Evolutionary conservation across 2,888 invertebrate species (phyloP), one percentile per base, ranked within the genome.

Genomic region (Meteorus colon): DNA sequence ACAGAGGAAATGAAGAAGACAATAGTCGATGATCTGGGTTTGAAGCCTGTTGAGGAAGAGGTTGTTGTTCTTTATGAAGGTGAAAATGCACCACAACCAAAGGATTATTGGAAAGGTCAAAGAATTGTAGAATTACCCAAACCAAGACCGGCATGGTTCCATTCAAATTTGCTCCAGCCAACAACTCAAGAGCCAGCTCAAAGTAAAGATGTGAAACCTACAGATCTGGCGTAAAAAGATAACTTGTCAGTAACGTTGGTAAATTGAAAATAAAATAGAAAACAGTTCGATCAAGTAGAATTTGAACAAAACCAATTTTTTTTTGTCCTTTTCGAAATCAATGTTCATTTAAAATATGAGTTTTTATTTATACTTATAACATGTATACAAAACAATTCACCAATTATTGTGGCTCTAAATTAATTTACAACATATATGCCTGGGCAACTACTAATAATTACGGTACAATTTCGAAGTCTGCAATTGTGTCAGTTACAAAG

Each of bases 101-200:
- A 79, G 31, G 73, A 86, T 45, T 90, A 86, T 80, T 90, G 88
- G 89, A 86, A 91, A 85, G 90, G 90, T 0, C 96, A 96, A 90
- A 92, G 95, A 82, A 92, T 98, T 79, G 93, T 98, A 19, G 97
- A 98, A 91, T 93, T 97, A 92, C 92, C 95, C 66, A 97, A 96
- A 87, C 92, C 94, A 75, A 92, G 97, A 79, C 98, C 98, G 4
- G 90, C 93, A 59, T 98, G 97, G 97, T 98, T 97, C 86, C 94
- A 95, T 81, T 94, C 94, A 84, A 96, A 97, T 90, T 91, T 98
- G 69, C 90, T 97, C 27, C 94, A 97, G 86, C 94, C 94, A 86
- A 92, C 95, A 0, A 95, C 96, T 24, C 93, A 95, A 82, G 92
- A 93, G 80, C 92, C 93, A 59, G 92, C 95, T 0, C 91, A 92